Evolutionary conservation across 1,140 invertebrate genomes (phyloP), one percentile per base, ranked within the genome.

Genomic region (Nephotettix cincticeps): DNA sequence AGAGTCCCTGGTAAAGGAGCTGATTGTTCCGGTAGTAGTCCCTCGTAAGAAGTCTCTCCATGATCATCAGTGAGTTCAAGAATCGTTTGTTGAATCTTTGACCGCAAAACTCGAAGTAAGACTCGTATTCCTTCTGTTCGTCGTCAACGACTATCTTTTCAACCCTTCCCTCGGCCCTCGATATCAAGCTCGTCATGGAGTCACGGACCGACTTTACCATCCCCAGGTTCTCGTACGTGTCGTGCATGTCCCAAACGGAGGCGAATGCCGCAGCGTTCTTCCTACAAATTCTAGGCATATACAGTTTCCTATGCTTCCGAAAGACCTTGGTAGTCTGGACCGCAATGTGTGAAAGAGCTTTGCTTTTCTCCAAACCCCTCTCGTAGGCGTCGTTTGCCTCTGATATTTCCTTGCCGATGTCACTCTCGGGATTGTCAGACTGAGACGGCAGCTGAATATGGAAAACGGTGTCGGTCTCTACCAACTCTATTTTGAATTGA

Each of bases 191-290:
- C 28, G 6, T 36, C 66, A 14, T 25, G 19, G 21, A 51, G 1
- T 69, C 2, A 30, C 47, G 36, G 13, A 9, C 45, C 6, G 27
- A 27, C 56, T 1, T 28, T 40, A n/a, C n/a, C n/a, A 23, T 17
- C 17, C 45, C 54, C 29, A 69, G 25, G 0, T 30, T 17, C 25
- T 69, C 51, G n/a, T 56, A 51, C 9, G 54, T 69, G 43, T 69
- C 67, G 47, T 56, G 32, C 14, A 56, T 56, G 17, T 69, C 67
- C 67, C 67, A 69, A n/a, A 19, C 17, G 0, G 67, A 4, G 11
- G 67, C 47, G 25, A 56, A 69, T 0, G 67, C 29, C 25, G 40
- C 1, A 13, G 47, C 29, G 21, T 69, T 69, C 17, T 17, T 9
- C n/a, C 61, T 1, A 0, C 19, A 13, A 1, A 3, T 69, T 21